These are phyloP conservation scores for Margarornis squamiger DNA, from an alignment of 2,797 vertebrate species.

Conservation along the genomic window DNA sequence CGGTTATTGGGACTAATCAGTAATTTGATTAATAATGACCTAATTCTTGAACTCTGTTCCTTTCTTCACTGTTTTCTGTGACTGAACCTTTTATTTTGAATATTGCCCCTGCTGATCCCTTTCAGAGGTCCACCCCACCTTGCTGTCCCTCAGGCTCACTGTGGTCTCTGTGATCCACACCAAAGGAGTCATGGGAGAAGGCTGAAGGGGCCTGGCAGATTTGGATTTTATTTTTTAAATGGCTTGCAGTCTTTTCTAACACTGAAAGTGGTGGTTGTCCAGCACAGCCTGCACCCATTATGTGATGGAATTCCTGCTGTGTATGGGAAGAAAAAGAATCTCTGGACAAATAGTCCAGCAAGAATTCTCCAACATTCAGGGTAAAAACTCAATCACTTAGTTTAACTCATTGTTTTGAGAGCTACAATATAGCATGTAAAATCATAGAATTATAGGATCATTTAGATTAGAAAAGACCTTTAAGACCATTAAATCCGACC, in stretches of 20 bases:
- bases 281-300: not conserved
- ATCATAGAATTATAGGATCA: not conserved
- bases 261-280: not conserved
- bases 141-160: not conserved
- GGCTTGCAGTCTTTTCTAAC: not conserved
- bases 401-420: not conserved
- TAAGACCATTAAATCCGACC: not conserved
- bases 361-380: not conserved
- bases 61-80: slow-evolving; percentile 30
- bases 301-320: not conserved
- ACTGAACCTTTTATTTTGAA: slow-evolving; percentile 38
- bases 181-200: not conserved
- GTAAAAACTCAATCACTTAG: not conserved
- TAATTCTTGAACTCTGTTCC: slow-evolving; percentile 71
- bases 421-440: not conserved
- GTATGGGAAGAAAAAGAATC: not conserved
- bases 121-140: not conserved
- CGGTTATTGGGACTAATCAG: slow-evolving; percentile 76
- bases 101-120: not conserved
- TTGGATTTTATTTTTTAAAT: not conserved
- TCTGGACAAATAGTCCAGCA: not conserved
- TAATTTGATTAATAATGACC: slow-evolving; percentile 82
- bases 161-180: not conserved
- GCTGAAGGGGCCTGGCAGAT: not conserved
- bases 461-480: not conserved